Percentiles rank a stretch among this genome's conserved stretches.
Evolutionary conservation across 2,888 invertebrate genomes (phyloP).

Genomic region (Brachypalpus laphriformis): DNA sequence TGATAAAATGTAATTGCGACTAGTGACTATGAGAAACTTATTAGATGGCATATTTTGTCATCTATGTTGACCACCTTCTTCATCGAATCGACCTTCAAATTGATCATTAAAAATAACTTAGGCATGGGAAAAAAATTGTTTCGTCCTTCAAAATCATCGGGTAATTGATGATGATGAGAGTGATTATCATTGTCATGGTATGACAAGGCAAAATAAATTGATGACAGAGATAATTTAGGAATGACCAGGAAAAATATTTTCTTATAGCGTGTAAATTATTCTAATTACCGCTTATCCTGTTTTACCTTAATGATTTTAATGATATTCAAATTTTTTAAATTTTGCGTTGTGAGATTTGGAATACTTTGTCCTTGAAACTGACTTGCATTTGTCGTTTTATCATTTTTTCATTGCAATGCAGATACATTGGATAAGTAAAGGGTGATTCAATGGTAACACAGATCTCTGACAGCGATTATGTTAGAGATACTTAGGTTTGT

Average conservation of each 20-base stretch:
- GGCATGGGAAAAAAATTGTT: background rate
- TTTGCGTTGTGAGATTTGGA: background rate
- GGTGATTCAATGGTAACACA: no score
- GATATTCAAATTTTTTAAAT: background rate
- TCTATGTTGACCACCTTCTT: background rate
- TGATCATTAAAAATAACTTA: background rate
- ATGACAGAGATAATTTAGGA: background rate
- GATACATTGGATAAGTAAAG: no score
- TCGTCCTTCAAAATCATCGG: slow-evolving; percentile 1
- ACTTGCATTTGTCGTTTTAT: background rate
- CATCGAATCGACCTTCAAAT: background rate
- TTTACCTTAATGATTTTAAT: slow-evolving; percentile 2
- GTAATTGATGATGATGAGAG: slow-evolving; percentile 34
- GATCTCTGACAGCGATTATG: no score
- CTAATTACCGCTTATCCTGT: slow-evolving; percentile 13
- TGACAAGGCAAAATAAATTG: slow-evolving; percentile 18
- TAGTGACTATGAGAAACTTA: background rate
- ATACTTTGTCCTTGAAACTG: background rate
- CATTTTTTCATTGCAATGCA: no score
- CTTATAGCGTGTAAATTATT: slow-evolving; percentile 18
- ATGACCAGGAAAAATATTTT: slow-evolving; percentile 16
- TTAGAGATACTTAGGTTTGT: no score
- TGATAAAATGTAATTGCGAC: background rate
- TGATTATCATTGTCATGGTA: background rate
- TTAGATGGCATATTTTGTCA: background rate